Evolutionary conservation across 2,113 vertebrate genomes (phyloP).

Genomic region (Amphilophus citrinellus): DNA sequence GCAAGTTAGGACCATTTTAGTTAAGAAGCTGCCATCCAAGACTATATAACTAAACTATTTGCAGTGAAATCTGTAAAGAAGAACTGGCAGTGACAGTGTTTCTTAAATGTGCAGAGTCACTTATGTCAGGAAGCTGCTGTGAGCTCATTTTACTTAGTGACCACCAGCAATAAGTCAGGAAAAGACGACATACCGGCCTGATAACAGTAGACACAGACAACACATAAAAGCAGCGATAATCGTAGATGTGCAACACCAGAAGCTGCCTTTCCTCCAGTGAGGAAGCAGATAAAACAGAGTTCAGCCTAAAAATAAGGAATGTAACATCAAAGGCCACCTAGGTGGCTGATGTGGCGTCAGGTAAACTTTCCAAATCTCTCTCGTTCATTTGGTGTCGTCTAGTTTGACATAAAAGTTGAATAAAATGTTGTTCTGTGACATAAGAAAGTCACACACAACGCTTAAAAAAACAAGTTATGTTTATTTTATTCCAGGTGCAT

Average conservation of each 20-base stretch:
- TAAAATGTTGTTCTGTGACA: neutral
- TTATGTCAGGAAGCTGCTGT: neutral
- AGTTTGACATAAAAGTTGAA: neutral
- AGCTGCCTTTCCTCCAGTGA: neutral
- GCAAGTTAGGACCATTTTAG: neutral
- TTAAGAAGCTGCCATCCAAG: neutral
- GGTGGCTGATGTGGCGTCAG: neutral
- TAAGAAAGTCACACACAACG: neutral
- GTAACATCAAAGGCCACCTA: too few species aligned
- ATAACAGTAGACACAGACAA: neutral
- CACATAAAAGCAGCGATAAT: neutral
- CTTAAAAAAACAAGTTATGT: neutral
- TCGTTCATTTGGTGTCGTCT: fast-evolving
- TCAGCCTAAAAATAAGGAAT: too few species aligned
- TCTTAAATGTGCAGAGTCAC: neutral
- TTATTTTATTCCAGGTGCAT: neutral
- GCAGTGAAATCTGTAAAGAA: neutral
- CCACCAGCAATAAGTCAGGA: constrained; percentile 19
- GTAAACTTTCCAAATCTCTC: neutral
- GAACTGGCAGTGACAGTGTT: neutral
- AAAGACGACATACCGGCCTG: neutral
- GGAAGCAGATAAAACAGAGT: neutral
- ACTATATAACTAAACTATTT: neutral
- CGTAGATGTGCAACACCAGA: neutral
- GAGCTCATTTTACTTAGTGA: neutral